Conservation (phyloP, 2,888 invertebrate species). For the Drosophila vallismaia region DNA sequence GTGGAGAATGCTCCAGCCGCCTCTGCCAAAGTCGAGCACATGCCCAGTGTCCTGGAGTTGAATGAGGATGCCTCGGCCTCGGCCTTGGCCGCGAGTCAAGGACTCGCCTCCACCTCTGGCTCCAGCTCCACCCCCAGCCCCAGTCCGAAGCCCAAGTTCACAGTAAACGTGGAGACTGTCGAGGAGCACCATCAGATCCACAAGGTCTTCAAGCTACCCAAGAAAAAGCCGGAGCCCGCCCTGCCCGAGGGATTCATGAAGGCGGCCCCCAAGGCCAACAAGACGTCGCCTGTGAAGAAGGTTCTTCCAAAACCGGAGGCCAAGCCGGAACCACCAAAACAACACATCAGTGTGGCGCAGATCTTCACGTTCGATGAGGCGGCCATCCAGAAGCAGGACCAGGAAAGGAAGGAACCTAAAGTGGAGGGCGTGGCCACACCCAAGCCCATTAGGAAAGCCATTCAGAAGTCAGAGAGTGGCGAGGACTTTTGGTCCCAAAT, state of each 20-base stretch:
- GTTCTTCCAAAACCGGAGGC: neutral
- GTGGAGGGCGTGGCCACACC: constrained; percentile 70
- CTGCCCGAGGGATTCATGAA: constrained; percentile 75
- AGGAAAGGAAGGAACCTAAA: constrained; percentile 27
- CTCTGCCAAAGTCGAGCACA: constrained; percentile 55
- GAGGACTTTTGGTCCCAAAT: constrained; percentile 88
- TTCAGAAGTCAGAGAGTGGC: constrained; percentile 81
- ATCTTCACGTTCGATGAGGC: constrained; percentile 66
- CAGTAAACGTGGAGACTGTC: constrained; percentile 82
- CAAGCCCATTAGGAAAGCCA: constrained; percentile 69
- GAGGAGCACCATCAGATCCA: constrained; percentile 82
- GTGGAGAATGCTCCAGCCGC: constrained; percentile 73
- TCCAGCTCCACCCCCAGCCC: constrained; percentile 40
- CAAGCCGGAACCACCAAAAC: constrained; percentile 2
- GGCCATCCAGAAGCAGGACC: constrained; percentile 32
- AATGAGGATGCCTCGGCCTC: constrained; percentile 45
- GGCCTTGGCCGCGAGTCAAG: constrained; percentile 1
- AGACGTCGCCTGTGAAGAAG: constrained; percentile 67
- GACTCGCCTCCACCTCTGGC: constrained; percentile 28
- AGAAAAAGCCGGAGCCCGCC: constrained; percentile 72
- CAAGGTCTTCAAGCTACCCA: constrained; percentile 82
- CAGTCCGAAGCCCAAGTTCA: constrained; percentile 80
- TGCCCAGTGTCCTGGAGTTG: constrained; percentile 64
- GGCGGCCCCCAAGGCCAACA: constrained; percentile 69
- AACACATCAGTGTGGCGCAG: constrained; percentile 50